A percentile compares a stretch with the other conserved stretches of the same genome.
phyloP scores from a whole-genome alignment of 2,888 invertebrate genomes.

The Amblyteles armatorius region DNA sequence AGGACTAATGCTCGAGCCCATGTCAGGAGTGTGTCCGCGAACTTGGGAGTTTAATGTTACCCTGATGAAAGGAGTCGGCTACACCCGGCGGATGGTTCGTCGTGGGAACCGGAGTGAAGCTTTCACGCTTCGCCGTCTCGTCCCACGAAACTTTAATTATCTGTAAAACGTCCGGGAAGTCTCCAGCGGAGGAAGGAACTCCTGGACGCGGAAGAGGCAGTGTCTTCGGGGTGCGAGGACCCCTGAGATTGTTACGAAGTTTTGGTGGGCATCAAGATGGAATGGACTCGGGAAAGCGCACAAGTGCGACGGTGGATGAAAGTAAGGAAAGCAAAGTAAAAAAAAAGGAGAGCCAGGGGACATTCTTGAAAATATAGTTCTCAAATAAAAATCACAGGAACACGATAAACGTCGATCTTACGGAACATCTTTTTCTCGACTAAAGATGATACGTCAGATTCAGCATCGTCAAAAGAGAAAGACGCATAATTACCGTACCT shows the following conservation, averaged over 20 bases:
- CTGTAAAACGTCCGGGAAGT: conserved; percentile 68
- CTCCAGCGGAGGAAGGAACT: conserved; percentile 27
- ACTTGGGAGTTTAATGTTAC: conserved; percentile 58
- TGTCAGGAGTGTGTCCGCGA: conserved; percentile 6
- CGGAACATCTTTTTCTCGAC: not conserved
- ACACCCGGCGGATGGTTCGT: conserved; percentile 23
- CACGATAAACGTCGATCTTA: not conserved
- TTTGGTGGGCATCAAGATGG: conserved; percentile 57
- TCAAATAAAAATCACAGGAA: not conserved
- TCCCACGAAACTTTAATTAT: conserved; percentile 73
- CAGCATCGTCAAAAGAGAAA: not conserved
- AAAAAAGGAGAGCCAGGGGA: conserved; percentile 1
- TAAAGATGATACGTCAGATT: not conserved
- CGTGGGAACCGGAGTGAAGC: conserved; percentile 36
- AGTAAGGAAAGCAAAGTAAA: conserved; percentile 16
- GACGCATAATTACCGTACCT: not conserved
- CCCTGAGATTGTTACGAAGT: conserved; percentile 70
- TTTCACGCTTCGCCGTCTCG: conserved; percentile 53
- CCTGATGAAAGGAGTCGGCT: conserved; percentile 59
- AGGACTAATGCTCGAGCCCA: conserved; percentile 21
- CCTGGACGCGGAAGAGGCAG: not conserved
- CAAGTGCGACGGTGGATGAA: conserved; percentile 44
- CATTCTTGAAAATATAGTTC: not conserved
- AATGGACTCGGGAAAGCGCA: conserved; percentile 34
- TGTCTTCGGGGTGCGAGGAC: conserved; percentile 33